Base-by-base conservation (phyloP, 2,888 invertebrate genomes). In the Catocala fraxini region DNA sequence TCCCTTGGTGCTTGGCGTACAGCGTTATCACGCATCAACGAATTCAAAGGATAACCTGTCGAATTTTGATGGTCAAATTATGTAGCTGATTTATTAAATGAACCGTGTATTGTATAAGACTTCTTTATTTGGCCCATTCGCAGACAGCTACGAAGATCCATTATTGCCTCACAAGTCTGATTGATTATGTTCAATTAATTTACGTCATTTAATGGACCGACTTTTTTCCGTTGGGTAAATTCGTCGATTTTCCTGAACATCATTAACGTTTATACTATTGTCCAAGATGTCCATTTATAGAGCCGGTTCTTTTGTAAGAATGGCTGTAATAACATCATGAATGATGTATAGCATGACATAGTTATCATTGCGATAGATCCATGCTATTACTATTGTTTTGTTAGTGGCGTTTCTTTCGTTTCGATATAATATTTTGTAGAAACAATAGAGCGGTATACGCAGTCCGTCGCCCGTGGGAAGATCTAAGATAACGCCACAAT, bases 381-480 rank as follows among this genome's bases (percentile, higher is more conserved):
- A 84, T 87, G 81, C 77, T 80, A 85, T 84, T 85, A 82, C 80
- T 77, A 82, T 83, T 85, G 85, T 83, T 85, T 82, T 84, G 86
- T 82, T 79, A 70, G 73, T 74, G 68, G 65, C 62, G 77, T 82
- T 83, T 87, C 80, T 81, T 84, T 80, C 65, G 79, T 81, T 84
- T 80, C 65, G 79, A 80, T 80, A 81, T 75, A 79, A 79, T 73
- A 80, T 81, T 73, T 77, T 80, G 79, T 79, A 74, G 77, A 76
- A 73, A 88, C 87, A 88, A 87, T 87, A 80, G 80, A 73, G 58
- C 70, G 65, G 72, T 57, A 47, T 68, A 67, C 54, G 65, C 70
- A 77, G 82, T 62, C 81, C 81, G 81, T 79, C 86, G 83, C 78
- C 82, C 86, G 89, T 90, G 91, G 88, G 92, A 92, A 92, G 89